These are phyloP conservation scores for Scaptomyza flava DNA, from an alignment of 2,888 invertebrate genomes.

Conservation along the genomic window DNA sequence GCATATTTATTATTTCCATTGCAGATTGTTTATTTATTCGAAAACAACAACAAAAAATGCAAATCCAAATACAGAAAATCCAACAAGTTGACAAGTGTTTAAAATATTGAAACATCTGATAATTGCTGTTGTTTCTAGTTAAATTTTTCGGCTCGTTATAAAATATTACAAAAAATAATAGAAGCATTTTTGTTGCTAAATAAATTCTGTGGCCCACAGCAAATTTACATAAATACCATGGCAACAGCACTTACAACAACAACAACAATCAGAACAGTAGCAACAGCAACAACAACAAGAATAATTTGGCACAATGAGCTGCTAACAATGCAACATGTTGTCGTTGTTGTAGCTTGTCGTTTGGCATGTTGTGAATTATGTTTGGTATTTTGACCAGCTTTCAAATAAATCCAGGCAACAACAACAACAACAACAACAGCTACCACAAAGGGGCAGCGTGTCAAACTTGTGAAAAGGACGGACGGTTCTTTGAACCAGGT, in stretches of 20 bases:
- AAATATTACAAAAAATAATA: background rate
- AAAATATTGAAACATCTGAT: conserved; percentile 19
- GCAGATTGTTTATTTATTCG: conserved; percentile 5
- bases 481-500: conserved; percentile 22
- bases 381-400: conserved; percentile 70
- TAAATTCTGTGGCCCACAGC: conserved; percentile 57
- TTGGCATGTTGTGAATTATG: conserved; percentile 81
- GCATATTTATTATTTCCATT: conserved; percentile 13
- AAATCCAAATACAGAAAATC: conserved; percentile 1
- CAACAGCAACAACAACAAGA: conserved; percentile 43
- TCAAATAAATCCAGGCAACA: conserved; percentile 55
- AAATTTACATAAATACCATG: conserved; percentile 79
- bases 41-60: background rate
- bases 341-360: conserved; percentile 63
- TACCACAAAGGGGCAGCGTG: conserved; percentile 10
- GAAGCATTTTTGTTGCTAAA: conserved; percentile 24
- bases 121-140: conserved; percentile 20
- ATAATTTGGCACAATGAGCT: conserved; percentile 68
- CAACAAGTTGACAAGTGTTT: conserved; percentile 16
- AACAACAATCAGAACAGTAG: background rate
- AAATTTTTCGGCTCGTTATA: conserved; percentile 5
- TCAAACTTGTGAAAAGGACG: conserved; percentile 16
- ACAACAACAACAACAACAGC: conserved; percentile 25
- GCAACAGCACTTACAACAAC: conserved; percentile 51
- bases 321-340: conserved; percentile 81